Conservation (phyloP, 2,888 invertebrate species). For the Shargacucullia verbasci region DNA sequence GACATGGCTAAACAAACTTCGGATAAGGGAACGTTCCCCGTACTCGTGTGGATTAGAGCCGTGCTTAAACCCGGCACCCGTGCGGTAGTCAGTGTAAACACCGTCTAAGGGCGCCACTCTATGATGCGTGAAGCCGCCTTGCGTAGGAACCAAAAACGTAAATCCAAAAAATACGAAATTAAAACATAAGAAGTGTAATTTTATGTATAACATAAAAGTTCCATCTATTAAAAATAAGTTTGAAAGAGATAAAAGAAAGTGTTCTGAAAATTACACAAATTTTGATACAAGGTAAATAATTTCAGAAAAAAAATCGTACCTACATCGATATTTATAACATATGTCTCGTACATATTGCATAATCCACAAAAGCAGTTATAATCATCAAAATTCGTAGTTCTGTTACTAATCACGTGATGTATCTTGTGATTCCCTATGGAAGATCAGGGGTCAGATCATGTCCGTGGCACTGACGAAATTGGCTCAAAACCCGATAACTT, state of each 20-base stretch:
- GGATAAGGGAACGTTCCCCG: constrained; percentile 61
- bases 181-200: too few species aligned
- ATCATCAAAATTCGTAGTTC: constrained; percentile 13
- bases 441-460: constrained; percentile 61
- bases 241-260: too few species aligned
- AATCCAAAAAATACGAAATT: too few species aligned
- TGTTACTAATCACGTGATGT: constrained; percentile 46
- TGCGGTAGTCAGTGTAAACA: constrained; percentile 75
- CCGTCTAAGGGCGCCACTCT: constrained; percentile 45
- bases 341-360: too few species aligned
- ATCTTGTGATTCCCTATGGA: constrained; percentile 50
- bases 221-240: too few species aligned
- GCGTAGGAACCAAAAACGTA: too few species aligned
- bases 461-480: constrained; percentile 69
- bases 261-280: too few species aligned
- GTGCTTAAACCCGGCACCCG: constrained; percentile 63
- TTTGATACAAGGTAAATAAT: too few species aligned
- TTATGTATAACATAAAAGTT: too few species aligned
- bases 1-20: constrained; percentile 65
- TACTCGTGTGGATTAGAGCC: constrained; percentile 66
- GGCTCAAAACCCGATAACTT: constrained; percentile 66
- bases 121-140: constrained; percentile 24
- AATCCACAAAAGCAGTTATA: too few species aligned
- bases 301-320: too few species aligned
- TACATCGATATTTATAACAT: too few species aligned